These are phyloP conservation scores for human (Homo sapiens) DNA, from an alignment of 2,113 vertebrate genomes.

Conservation along the genomic window DNA sequence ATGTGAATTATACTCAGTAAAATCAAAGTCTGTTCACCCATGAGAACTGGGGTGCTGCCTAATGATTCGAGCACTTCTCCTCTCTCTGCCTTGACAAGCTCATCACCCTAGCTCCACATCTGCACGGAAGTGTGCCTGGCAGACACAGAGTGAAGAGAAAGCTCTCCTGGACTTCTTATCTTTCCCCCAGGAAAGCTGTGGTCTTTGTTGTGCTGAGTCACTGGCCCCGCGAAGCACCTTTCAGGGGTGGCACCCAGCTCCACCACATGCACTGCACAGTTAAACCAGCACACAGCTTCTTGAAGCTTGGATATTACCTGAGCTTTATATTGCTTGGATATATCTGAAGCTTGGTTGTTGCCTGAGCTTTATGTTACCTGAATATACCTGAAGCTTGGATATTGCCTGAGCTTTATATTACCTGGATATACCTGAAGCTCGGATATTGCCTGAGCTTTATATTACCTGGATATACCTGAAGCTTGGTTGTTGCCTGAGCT, in stretches of 20 bases:
- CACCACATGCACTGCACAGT: no score
- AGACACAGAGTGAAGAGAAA: accelerated
- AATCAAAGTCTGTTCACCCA: not conserved
- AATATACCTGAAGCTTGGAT: no score
- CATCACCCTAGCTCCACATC: not conserved
- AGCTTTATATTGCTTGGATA: not conserved
- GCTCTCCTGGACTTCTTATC: no score
- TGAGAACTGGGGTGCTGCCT: accelerated
- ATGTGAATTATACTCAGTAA: not conserved
- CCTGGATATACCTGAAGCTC: not conserved
- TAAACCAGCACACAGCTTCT: accelerated
- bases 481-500: no score
- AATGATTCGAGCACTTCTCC: accelerated
- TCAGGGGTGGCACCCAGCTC: no score
- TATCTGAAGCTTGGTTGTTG: no score
- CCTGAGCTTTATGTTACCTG: no score
- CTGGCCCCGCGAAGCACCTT: no score
- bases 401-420: not conserved
- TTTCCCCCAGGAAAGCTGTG: not conserved
- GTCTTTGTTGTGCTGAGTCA: accelerated
- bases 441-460: not conserved
- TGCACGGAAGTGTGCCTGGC: not conserved
- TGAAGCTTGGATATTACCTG: accelerated
- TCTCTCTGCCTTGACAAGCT: not conserved
- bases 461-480: not conserved